phyloP scores from a whole-genome alignment of 1,140 invertebrate genomes.

The Papilio dardanus region DNA sequence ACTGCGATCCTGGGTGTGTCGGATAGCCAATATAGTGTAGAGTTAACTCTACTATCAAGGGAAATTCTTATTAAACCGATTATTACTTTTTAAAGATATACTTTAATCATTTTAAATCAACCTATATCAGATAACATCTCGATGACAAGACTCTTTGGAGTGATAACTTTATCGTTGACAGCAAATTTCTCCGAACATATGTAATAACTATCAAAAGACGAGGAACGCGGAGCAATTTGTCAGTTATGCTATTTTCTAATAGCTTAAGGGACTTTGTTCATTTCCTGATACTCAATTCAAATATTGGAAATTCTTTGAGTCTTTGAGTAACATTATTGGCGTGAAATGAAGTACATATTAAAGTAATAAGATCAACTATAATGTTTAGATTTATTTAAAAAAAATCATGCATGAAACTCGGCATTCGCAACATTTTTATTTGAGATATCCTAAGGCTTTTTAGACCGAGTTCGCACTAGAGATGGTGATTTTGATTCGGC shows the following conservation, averaged over 20 bases:
- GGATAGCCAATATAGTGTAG: too few species aligned
- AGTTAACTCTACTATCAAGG: neutral
- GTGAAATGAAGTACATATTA: neutral
- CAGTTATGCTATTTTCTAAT: neutral
- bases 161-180: neutral
- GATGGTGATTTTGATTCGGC: too few species aligned
- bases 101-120: neutral
- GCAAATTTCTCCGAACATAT: neutral
- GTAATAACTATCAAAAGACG: neutral
- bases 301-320: neutral
- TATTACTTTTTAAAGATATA: neutral
- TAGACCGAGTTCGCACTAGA: too few species aligned
- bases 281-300: neutral
- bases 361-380: neutral
- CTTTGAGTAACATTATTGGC: neutral
- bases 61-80: neutral
- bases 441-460: too few species aligned
- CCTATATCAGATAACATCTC: neutral
- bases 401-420: too few species aligned
- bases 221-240: slow-evolving; percentile 2
- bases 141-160: neutral
- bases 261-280: neutral
- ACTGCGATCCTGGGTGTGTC: too few species aligned
- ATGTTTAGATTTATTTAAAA: too few species aligned
- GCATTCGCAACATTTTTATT: too few species aligned